These are phyloP conservation scores for Eremophila alpestris DNA, from an alignment of 2,797 vertebrate species.

Conservation along the genomic window DNA sequence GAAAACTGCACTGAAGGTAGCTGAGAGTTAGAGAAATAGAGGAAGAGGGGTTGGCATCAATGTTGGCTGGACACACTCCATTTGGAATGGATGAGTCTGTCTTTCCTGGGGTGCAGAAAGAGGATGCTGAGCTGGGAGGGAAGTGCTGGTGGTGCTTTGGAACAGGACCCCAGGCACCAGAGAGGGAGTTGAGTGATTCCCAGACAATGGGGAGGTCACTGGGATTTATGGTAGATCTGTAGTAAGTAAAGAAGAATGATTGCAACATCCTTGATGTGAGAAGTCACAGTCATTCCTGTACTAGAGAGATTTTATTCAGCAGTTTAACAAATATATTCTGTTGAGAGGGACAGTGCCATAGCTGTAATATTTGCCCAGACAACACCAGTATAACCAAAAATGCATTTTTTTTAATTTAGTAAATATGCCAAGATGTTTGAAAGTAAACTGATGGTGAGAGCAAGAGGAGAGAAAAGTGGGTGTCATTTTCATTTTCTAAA, in stretches of 20 bases:
- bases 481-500: slow-evolving; percentile 31
- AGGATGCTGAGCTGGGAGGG: not conserved
- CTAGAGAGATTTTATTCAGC: not conserved
- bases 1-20: not conserved
- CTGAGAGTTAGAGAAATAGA: not conserved
- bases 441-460: not conserved
- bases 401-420: not conserved
- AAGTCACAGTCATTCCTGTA: not conserved
- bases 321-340: not conserved
- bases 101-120: not conserved
- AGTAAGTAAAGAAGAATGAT: not conserved
- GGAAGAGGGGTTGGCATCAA: not conserved
- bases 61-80: fast-evolving
- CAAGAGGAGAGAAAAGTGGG: not conserved
- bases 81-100: not conserved
- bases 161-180: not conserved
- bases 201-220: not conserved
- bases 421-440: not conserved
- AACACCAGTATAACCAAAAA: not conserved
- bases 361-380: not conserved
- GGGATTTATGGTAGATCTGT: not conserved
- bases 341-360: not conserved
- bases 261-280: not conserved
- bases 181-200: not conserved
- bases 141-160: not conserved